phyloP scores from a whole-genome alignment of 2,888 invertebrate genomes.

The Apotomis betuletana region DNA sequence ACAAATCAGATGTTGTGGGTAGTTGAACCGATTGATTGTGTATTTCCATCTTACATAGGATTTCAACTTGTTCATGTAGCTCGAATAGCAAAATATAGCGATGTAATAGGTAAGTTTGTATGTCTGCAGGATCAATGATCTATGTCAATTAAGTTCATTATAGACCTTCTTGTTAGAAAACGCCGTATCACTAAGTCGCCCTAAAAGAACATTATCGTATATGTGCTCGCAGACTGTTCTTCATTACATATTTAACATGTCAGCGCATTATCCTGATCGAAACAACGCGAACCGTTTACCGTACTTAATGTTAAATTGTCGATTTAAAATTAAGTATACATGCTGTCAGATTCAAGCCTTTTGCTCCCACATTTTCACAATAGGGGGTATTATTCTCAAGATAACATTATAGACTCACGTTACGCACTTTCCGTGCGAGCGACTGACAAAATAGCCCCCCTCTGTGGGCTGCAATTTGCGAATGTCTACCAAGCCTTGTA shows the following conservation, averaged over 20 bases:
- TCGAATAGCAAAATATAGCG: too few relatives aligned
- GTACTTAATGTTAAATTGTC: background rate
- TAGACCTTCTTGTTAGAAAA: too few relatives aligned
- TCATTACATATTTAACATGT: background rate
- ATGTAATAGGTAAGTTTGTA: too few relatives aligned
- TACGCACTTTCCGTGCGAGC: conserved; percentile 40
- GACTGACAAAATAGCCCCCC: conserved; percentile 44
- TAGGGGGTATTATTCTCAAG: conserved; percentile 15
- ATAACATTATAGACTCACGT: conserved; percentile 27
- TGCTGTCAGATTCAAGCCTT: background rate
- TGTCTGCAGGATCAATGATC: too few relatives aligned
- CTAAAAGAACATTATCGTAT: too few relatives aligned
- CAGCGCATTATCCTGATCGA: background rate
- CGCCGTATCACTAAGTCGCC: too few relatives aligned
- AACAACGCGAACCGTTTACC: background rate
- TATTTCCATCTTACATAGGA: too few relatives aligned
- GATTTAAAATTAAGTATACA: conserved; percentile 23
- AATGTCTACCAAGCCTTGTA: conserved; percentile 52
- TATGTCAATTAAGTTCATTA: too few relatives aligned
- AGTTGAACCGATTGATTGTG: too few relatives aligned
- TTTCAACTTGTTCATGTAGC: too few relatives aligned
- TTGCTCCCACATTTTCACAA: conserved; percentile 10
- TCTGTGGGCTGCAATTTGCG: conserved; percentile 54
- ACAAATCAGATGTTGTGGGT: too few relatives aligned
- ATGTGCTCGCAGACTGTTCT: too few relatives aligned